Conservation (phyloP, 2,888 invertebrate genomes). For the Altica lythri region DNA sequence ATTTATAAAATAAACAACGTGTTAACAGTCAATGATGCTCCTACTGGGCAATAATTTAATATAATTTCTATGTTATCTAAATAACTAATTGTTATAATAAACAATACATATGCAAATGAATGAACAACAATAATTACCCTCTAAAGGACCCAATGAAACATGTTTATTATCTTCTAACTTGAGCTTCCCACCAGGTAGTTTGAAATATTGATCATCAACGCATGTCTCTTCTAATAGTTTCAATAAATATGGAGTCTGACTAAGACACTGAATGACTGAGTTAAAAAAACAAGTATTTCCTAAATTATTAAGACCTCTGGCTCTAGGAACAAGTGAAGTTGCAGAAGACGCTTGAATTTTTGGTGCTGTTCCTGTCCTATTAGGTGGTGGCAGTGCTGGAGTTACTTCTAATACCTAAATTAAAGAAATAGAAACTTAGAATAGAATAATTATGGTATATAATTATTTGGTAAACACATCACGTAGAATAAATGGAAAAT, state of each 20-base stretch:
- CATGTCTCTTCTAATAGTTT: slow-evolving; percentile 71
- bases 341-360: slow-evolving; percentile 29
- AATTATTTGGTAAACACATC: no score
- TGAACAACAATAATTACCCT: slow-evolving; percentile 46
- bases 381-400: slow-evolving; percentile 19
- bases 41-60: no score
- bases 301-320: slow-evolving; percentile 84
- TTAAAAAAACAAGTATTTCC: slow-evolving; percentile 98
- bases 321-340: slow-evolving; percentile 58
- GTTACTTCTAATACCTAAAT: slow-evolving; percentile 33
- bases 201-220: slow-evolving; percentile 70
- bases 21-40: no score
- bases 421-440: slow-evolving; percentile 5
- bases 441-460: no score
- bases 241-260: slow-evolving; percentile 80
- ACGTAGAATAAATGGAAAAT: no score
- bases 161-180: slow-evolving; percentile 55
- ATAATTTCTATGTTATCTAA: no score
- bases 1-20: no score
- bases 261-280: slow-evolving; percentile 91
- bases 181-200: slow-evolving; percentile 73
- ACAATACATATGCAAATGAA: no score
- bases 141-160: slow-evolving; percentile 43
- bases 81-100: no score
- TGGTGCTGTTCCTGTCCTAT: slow-evolving; percentile 39